Conservation (phyloP, 2,797 vertebrate genomes). For the Molossus alvarezi region DNA sequence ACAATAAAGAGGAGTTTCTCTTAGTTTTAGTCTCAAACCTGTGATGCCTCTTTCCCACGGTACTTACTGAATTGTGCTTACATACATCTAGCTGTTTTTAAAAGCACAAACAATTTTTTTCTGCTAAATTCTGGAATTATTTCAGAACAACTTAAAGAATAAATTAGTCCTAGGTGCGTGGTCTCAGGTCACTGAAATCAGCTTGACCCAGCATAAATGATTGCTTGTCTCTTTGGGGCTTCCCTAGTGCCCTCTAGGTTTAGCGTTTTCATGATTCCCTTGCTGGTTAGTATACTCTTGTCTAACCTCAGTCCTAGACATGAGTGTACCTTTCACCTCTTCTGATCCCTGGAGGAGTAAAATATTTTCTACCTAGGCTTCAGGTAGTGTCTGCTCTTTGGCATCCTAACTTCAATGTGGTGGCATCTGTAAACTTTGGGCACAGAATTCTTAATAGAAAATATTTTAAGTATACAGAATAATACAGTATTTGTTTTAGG, state of each 20-base stretch:
- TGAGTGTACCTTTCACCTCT: neutral
- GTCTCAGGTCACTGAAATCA: neutral
- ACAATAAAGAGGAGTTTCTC: neutral
- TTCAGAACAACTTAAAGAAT: neutral
- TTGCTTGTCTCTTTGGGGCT: neutral
- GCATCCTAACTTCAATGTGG: neutral
- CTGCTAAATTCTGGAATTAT: neutral
- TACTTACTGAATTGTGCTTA: neutral
- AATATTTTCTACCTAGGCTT: neutral
- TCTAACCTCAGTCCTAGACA: neutral
- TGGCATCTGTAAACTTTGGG: slow-evolving; percentile 32
- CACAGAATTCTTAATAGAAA: slow-evolving; percentile 55
- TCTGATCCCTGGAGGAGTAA: neutral
- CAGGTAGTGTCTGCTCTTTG: neutral
- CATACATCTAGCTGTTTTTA: neutral
- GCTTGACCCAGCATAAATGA: neutral
- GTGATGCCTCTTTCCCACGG: neutral
- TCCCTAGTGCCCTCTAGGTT: neutral
- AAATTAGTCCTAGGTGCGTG: neutral
- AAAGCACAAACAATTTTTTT: slow-evolving; percentile 35
- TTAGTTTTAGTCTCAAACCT: neutral
- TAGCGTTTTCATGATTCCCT: neutral
- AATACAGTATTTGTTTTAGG: slow-evolving; percentile 32
- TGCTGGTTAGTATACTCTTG: neutral
- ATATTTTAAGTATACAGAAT: slow-evolving; percentile 48